Base-by-base conservation (phyloP, 2,888 invertebrate genomes). In the Eurytoma adleriae region DNA sequence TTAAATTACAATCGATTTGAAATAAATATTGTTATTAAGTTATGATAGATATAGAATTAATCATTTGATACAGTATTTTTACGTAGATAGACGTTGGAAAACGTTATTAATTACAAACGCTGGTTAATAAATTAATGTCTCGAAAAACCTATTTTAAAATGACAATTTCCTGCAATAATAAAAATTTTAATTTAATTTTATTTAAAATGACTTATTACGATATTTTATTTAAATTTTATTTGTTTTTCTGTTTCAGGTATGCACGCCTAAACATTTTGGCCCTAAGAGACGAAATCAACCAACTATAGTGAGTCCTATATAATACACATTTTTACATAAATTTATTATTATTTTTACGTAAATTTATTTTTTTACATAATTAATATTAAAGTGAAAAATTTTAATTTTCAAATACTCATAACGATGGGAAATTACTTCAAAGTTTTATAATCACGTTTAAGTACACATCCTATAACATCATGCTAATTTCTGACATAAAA, bases 201-300 rank as follows among this genome's bases (percentile, higher is more conserved):
- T 50, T 13, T 50, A 50, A 50, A 14, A 50, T 14, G 2, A 50
- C 50, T 50, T 50, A 20, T 62, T 20, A 13, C 0, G 0, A 13
- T 27, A 27, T 16, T 16, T 62, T 1, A 27, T 13, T 62, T 30
- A 64, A 16, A 14, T 69, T 12, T 30, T 54, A 56, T 40, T 30
- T 20, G 20, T 27, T 57, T 40, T 4, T 59, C 40, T 71, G 61
- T 71, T 71, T 48, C 71, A 71, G 71, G 71, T 71, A 71, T 59
- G 61, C 24, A 24, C 61, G 30, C 27, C 18, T 12, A 71, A 61
- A n/a, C 59, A 52, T 20, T 61, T 24, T 50, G 12, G 50, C 61
- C 16, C 61, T 24, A 61, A 71, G 61, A 71, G 50, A 50, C 54
- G 24, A 48, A 71, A 71, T 24, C 24, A 27, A 52, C 50, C 24